Conservation (phyloP, 1,140 invertebrate species). For the Microplitis demolitor region DNA sequence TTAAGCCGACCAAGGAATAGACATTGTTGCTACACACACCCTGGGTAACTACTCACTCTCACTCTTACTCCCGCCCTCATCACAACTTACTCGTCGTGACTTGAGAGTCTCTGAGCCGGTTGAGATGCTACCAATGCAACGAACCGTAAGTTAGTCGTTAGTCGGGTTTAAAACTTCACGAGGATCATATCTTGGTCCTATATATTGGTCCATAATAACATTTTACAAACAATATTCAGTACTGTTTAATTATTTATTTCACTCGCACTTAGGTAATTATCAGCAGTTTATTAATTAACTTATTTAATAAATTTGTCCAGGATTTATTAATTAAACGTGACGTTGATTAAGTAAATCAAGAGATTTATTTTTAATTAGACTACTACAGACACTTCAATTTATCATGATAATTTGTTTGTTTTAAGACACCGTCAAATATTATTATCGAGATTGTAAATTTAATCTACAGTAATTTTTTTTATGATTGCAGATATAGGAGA, state of each 20-base stretch:
- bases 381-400: neutral
- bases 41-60: neutral
- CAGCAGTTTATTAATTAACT: neutral
- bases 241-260: too few species aligned
- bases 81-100: neutral
- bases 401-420: neutral
- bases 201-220: too few species aligned
- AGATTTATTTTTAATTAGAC: neutral
- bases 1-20: too few species aligned
- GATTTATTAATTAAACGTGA: neutral
- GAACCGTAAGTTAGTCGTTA: neutral
- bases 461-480: neutral
- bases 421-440: neutral
- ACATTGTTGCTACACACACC: too few species aligned
- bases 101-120: neutral
- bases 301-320: neutral
- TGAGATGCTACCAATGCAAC: neutral
- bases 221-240: too few species aligned
- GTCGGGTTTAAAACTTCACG: neutral
- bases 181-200: neutral
- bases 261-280: too few species aligned
- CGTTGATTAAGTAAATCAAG: neutral
- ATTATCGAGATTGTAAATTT: neutral
- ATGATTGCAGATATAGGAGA: neutral
- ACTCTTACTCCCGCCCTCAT: constrained; percentile 1